Conservation (phyloP, 2,113 vertebrate genomes). For the Penelope pileata region DNA sequence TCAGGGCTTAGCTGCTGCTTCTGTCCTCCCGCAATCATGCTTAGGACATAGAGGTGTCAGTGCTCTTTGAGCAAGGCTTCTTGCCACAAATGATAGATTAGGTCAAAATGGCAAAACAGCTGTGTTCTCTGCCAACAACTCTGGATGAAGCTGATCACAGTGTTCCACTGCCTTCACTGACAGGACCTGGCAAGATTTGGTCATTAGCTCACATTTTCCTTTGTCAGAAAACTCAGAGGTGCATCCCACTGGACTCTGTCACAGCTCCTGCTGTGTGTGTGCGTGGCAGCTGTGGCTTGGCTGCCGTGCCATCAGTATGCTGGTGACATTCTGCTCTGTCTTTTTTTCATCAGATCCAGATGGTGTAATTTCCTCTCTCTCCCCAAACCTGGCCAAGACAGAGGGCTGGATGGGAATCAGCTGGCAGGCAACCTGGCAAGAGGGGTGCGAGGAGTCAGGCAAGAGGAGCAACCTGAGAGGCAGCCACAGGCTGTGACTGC, state of each 20-base stretch:
- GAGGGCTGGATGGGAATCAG: neutral
- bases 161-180: neutral
- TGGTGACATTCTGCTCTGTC: conserved; percentile 1
- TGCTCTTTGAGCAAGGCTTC: neutral
- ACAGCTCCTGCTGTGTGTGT: neutral
- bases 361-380: neutral
- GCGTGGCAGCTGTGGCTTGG: neutral
- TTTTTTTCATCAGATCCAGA: conserved; percentile 19
- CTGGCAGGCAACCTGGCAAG: neutral
- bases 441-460: neutral
- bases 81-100: neutral
- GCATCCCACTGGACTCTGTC: neutral
- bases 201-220: conserved; percentile 31
- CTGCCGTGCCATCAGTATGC: neutral
- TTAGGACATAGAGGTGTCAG: neutral
- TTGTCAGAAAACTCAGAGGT: conserved; percentile 1
- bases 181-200: conserved; percentile 10
- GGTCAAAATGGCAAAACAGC: neutral
- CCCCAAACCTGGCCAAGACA: neutral
- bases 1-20: neutral
- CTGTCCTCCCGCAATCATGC: neutral
- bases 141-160: neutral
- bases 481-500: neutral
- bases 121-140: neutral
- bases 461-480: neutral